Evolutionary conservation across 2,113 vertebrate genomes (phyloP).

Genomic region (Puffinus mauretanicus): DNA sequence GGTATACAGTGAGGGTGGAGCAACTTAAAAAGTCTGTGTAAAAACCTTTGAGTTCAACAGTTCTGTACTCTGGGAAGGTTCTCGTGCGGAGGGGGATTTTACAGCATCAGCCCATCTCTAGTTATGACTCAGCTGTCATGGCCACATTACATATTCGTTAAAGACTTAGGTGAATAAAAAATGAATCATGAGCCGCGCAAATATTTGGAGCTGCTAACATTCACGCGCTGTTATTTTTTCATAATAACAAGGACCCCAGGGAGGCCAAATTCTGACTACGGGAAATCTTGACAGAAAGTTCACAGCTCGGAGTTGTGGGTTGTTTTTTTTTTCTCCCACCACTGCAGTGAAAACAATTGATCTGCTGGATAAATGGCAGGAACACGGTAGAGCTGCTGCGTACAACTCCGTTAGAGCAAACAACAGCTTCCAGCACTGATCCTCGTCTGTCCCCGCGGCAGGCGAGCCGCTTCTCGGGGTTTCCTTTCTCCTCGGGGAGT

Average conservation of each 20-base stretch:
- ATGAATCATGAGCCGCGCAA: constrained; percentile 11
- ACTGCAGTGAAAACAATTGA: not conserved
- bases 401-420: not conserved
- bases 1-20: not conserved
- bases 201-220: constrained; percentile 23
- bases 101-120: not conserved
- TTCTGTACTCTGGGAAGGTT: not conserved
- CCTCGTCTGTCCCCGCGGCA: not conserved
- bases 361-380: not conserved
- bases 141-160: not conserved
- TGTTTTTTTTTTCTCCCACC: not conserved
- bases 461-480: not conserved
- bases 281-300: not conserved
- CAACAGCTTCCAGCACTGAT: not conserved
- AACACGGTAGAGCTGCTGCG: not conserved
- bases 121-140: not conserved
- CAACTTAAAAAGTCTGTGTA: not conserved
- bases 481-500: not conserved
- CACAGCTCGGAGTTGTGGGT: not conserved
- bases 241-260: not conserved
- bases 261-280: not conserved
- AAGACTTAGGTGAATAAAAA: not conserved
- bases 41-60: not conserved
- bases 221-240: constrained; percentile 9
- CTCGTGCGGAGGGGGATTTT: rapidly evolving